Conservation (phyloP, 2,797 vertebrate species). For the Lerista edwardsae region DNA sequence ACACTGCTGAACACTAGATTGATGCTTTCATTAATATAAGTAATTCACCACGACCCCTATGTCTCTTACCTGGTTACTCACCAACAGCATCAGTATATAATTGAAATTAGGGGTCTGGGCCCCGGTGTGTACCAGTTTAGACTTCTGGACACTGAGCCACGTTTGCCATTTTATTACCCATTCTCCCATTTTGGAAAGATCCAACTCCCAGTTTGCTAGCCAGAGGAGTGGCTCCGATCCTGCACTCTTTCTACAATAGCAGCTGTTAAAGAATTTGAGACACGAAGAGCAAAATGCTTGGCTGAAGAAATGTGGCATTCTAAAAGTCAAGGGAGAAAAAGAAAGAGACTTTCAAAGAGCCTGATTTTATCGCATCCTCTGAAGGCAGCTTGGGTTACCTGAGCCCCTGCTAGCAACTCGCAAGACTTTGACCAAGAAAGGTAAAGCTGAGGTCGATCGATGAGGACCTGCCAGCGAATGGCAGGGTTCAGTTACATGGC, state of each 20-base stretch:
- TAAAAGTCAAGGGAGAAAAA: constrained; percentile 62
- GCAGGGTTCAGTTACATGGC: constrained; percentile 71
- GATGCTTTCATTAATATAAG: no score
- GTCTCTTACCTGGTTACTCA: no score
- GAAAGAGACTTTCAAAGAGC: constrained; percentile 53
- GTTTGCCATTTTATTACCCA: no score
- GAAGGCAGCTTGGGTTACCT: constrained; percentile 70
- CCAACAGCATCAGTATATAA: no score
- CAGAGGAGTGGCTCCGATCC: background rate
- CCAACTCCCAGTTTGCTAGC: no score
- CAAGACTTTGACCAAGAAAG: constrained; percentile 78
- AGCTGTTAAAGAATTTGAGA: background rate
- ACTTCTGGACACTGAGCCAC: no score
- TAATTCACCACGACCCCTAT: no score
- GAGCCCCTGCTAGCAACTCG: constrained; percentile 70
- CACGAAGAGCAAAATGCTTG: constrained; percentile 21
- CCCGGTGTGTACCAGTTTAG: no score
- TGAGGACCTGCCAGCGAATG: constrained; percentile 61
- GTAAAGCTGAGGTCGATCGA: constrained; percentile 76
- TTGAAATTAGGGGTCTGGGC: no score
- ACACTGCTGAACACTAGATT: no score
- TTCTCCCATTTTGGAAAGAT: no score
- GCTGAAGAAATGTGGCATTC: constrained; percentile 33
- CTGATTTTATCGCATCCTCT: constrained; percentile 66
- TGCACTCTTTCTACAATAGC: background rate